Evolutionary conservation across 2,797 vertebrate genomes (phyloP).

Genomic region (Aplochiton taeniatus): DNA sequence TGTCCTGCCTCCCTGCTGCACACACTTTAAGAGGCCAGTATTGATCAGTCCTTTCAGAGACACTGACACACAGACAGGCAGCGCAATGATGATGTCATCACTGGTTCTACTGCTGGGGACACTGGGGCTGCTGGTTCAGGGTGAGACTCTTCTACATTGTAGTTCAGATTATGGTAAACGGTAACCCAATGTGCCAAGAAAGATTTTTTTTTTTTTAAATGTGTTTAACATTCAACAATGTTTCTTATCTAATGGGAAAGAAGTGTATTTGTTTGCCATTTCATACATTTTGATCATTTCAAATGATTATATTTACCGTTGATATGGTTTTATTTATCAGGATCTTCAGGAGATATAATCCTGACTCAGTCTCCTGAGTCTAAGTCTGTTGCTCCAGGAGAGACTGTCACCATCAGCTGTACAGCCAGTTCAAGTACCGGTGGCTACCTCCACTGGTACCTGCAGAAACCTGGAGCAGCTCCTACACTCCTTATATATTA

Average conservation of each 20-base stretch:
- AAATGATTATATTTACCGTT: too few relatives aligned
- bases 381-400: slow-evolving; percentile 16
- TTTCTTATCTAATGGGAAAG: too few relatives aligned
- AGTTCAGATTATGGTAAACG: background rate
- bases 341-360: slow-evolving; percentile 13
- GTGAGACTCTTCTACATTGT: slow-evolving; percentile 19
- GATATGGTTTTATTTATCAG: too few relatives aligned
- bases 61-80: slow-evolving; percentile 30
- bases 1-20: too few relatives aligned
- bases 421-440: background rate
- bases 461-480: slow-evolving; percentile 28
- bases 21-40: too few relatives aligned
- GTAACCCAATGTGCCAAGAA: too few relatives aligned
- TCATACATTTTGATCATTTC: too few relatives aligned
- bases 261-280: background rate
- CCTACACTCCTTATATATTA: slow-evolving; percentile 22
- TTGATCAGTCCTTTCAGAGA: too few relatives aligned
- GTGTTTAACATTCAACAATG: too few relatives aligned
- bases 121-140: slow-evolving; percentile 29
- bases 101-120: slow-evolving; percentile 35
- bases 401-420: slow-evolving; percentile 25
- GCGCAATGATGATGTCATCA: slow-evolving; percentile 33
- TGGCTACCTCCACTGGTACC: slow-evolving; percentile 9
- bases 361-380: slow-evolving; percentile 24
- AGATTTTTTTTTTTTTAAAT: too few relatives aligned